phyloP scores from a whole-genome alignment of 2,113 vertebrate species.

The Eidolon helvum region DNA sequence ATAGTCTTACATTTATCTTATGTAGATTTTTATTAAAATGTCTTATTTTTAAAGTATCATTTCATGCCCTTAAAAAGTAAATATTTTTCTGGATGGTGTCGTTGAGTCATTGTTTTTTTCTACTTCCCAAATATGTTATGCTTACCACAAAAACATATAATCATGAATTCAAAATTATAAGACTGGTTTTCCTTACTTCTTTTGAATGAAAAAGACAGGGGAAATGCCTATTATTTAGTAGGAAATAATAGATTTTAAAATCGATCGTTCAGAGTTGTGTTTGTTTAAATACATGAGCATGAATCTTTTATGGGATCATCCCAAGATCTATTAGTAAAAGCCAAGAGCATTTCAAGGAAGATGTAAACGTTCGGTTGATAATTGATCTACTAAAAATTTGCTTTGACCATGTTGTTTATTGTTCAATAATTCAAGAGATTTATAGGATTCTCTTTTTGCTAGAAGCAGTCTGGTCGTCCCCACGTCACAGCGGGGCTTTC shows the following conservation, averaged over 20 bases:
- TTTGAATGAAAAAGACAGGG: background rate
- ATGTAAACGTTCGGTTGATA: conserved; percentile 19
- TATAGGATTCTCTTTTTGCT: background rate
- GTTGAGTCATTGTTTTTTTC: conserved; percentile 36
- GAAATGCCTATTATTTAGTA: background rate
- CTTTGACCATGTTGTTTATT: background rate
- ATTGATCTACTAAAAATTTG: background rate
- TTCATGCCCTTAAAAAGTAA: background rate
- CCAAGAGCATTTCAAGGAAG: background rate
- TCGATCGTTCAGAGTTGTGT: background rate
- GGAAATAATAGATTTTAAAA: conserved; percentile 34
- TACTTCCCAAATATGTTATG: background rate
- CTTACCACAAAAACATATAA: background rate
- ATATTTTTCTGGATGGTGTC: background rate
- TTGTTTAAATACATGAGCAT: conserved; percentile 8
- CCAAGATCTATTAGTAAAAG: background rate
- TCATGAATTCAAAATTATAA: background rate
- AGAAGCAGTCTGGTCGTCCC: background rate
- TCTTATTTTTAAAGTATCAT: background rate
- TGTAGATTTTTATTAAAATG: conserved; percentile 29
- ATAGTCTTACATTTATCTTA: conserved; percentile 38
- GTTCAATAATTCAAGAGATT: background rate
- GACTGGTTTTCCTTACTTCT: background rate
- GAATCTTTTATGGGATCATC: background rate
- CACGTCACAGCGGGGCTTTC: background rate